A percentile compares a stretch with the other conserved stretches of the same genome.
Evolutionary conservation across 2,113 vertebrate genomes (phyloP).

Genomic region (Pipra filicauda): DNA sequence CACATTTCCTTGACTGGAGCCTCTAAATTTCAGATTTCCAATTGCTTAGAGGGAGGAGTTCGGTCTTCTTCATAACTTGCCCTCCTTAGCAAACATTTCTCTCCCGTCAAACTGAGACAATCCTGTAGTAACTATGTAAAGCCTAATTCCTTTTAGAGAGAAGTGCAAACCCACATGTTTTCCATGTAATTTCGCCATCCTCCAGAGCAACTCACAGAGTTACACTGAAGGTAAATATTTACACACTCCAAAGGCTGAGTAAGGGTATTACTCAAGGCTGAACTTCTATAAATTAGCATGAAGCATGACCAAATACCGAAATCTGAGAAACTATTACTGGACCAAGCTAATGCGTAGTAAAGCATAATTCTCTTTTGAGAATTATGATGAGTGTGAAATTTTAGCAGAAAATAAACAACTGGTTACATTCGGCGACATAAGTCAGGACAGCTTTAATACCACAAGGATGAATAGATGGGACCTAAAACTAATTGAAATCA

Average conservation of each 20-base stretch:
- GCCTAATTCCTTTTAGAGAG: background rate
- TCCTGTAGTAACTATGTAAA: background rate
- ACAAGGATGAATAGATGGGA: background rate
- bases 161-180: accelerated
- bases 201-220: background rate
- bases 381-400: background rate
- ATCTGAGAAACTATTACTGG: background rate
- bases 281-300: background rate
- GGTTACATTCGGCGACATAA: background rate
- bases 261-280: background rate
- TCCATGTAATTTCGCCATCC: background rate
- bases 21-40: too few relatives aligned
- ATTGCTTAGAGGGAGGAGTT: too few relatives aligned
- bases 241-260: background rate
- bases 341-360: background rate
- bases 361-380: background rate
- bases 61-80: too few relatives aligned
- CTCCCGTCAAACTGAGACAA: too few relatives aligned
- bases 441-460: background rate
- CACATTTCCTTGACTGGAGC: too few relatives aligned
- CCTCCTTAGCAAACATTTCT: too few relatives aligned
- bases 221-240: constrained; percentile 11
- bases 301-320: background rate
- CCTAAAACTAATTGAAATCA: background rate
- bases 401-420: background rate